Evolutionary conservation across 2,797 vertebrate species (phyloP).

Genomic region (Brachyrhaphis roseni): DNA sequence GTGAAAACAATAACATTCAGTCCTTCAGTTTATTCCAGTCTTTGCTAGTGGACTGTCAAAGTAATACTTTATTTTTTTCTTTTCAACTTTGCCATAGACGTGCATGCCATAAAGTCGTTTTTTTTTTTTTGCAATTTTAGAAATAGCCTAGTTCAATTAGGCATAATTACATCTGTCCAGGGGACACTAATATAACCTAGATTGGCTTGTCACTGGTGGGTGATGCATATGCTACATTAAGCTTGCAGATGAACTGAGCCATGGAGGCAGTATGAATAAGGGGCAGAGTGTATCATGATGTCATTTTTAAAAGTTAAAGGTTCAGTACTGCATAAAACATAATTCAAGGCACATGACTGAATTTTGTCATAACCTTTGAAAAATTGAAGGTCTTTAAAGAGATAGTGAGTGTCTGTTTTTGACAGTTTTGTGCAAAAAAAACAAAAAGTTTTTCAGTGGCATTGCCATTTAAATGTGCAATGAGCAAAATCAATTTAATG

Average conservation of each 20-base stretch:
- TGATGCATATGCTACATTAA: slow-evolving; percentile 33
- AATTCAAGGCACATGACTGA: slow-evolving; percentile 8
- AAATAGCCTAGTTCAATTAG: slow-evolving; percentile 35
- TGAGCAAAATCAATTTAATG: slow-evolving; percentile 33
- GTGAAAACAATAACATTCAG: not conserved
- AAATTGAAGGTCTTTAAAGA: not conserved
- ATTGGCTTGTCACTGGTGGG: slow-evolving; percentile 29
- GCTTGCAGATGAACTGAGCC: slow-evolving; percentile 36
- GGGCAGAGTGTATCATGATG: slow-evolving; percentile 28
- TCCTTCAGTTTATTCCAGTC: not conserved
- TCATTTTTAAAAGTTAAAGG: slow-evolving; percentile 44
- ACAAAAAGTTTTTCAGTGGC: slow-evolving; percentile 18
- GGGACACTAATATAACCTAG: slow-evolving; percentile 34
- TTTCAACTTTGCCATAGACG: not conserved
- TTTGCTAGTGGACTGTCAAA: not conserved
- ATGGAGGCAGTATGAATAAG: slow-evolving; percentile 22
- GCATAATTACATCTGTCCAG: slow-evolving; percentile 38
- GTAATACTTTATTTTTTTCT: not conserved
- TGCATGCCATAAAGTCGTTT: slow-evolving; percentile 15
- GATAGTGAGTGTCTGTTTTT: slow-evolving; percentile 3
- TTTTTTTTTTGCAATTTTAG: slow-evolving; percentile 23
- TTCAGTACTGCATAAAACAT: slow-evolving; percentile 31
- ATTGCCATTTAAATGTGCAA: slow-evolving; percentile 35
- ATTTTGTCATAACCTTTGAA: not conserved
- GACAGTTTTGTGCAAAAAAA: slow-evolving; percentile 23